Conservation (phyloP, 2,113 vertebrate genomes). For the Mesembrinibis cayennensis region DNA sequence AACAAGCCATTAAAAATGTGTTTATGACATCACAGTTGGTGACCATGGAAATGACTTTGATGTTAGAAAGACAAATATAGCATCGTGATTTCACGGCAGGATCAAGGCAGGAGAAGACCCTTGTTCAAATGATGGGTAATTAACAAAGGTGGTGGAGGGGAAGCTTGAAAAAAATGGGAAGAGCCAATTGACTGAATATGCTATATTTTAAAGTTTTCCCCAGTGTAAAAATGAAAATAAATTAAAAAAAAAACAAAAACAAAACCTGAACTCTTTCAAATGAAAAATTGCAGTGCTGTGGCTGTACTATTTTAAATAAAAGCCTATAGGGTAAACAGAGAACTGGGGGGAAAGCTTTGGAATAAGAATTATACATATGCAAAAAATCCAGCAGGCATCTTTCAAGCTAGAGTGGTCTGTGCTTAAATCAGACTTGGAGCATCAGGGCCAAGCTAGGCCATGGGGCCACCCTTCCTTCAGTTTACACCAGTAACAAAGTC, state of each 20-base stretch:
- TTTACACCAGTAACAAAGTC: background rate
- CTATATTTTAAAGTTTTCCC: constrained; percentile 11
- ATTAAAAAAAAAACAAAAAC: background rate
- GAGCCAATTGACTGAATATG: background rate
- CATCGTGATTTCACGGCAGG: constrained; percentile 47
- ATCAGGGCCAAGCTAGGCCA: background rate
- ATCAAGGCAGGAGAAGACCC: constrained; percentile 54
- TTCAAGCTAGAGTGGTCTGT: background rate
- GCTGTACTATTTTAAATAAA: background rate
- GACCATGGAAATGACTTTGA: constrained; percentile 68
- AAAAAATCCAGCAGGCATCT: background rate
- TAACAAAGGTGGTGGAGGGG: constrained; percentile 44
- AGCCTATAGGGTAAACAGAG: background rate
- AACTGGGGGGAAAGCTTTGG: background rate
- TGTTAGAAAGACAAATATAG: constrained; percentile 64
- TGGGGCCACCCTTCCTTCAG: background rate
- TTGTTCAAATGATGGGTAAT: constrained; percentile 32
- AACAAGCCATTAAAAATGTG: constrained; percentile 66
- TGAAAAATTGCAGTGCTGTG: background rate
- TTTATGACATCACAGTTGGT: constrained; percentile 71
- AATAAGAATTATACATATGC: background rate
- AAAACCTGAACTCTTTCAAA: background rate
- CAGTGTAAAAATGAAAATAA: background rate
- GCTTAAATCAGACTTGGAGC: background rate
- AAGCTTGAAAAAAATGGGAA: background rate